Conservation (phyloP, 2,888 invertebrate genomes). For the Brachypalpus laphriformis region DNA sequence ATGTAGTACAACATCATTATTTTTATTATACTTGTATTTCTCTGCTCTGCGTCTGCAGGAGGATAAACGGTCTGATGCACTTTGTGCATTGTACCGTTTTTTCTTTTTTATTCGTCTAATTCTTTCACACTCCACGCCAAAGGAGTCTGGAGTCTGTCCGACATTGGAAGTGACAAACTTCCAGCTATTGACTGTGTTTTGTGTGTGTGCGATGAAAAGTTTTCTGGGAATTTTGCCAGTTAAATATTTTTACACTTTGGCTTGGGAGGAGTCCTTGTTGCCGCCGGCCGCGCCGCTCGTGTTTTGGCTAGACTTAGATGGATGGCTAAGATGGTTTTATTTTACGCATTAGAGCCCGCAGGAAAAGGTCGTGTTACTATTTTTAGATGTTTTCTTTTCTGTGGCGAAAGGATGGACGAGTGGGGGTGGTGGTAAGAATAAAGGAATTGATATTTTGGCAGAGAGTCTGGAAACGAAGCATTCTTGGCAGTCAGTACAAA, state of each 20-base stretch:
- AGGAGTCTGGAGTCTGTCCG: slow-evolving; percentile 17
- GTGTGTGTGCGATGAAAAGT: slow-evolving; percentile 35
- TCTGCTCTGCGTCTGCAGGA: not conserved
- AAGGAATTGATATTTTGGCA: slow-evolving; percentile 50
- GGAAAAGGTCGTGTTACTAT: slow-evolving; percentile 6
- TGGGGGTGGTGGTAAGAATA: not conserved
- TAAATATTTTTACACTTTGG: slow-evolving; percentile 63
- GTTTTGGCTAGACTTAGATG: slow-evolving; percentile 11
- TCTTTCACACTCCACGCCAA: slow-evolving; percentile 33
- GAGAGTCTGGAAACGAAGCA: not conserved
- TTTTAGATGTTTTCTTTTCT: not conserved
- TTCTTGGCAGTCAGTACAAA: not conserved
- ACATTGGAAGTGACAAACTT: slow-evolving; percentile 61
- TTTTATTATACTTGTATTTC: slow-evolving; percentile 56
- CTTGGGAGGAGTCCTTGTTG: no score
- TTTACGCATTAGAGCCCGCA: slow-evolving; percentile 34
- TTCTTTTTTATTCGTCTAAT: slow-evolving; percentile 14
- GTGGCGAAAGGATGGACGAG: not conserved
- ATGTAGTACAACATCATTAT: slow-evolving; percentile 61
- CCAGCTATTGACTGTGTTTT: slow-evolving; percentile 49
- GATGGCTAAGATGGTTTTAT: slow-evolving; percentile 19
- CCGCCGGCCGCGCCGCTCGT: no score
- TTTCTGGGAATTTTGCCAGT: slow-evolving; percentile 68
- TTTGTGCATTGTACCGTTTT: slow-evolving; percentile 40
- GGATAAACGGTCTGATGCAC: slow-evolving; percentile 65